Base-by-base conservation (phyloP, 2,888 invertebrate genomes). In the Leptura quadrifasciata region DNA sequence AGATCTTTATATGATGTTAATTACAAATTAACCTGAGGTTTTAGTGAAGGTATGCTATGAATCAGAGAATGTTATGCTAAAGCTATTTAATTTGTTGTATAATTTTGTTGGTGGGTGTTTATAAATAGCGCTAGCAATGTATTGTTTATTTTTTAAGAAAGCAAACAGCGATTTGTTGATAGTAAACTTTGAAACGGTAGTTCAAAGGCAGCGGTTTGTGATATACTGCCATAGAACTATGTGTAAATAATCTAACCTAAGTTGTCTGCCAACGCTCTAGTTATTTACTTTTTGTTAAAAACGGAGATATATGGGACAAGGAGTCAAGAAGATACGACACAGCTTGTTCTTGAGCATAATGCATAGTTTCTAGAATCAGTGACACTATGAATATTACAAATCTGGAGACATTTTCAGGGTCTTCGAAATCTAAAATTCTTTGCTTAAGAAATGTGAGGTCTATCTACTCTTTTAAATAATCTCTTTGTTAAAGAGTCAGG, bases 111-210 rank as follows among this genome's bases (percentile, higher is more conserved):
- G 55, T 67, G 27, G 10, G 21, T 55, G 24, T 17, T n/a, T 52
- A 68, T 55, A 68, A 68, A 68, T 68, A 68, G 39, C 20, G 68
- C 27, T 31, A 15, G n/a, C 68, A 31, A 10, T 15, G 9, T 6
- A 18, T n/a, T 39, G 69, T 69, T 69, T 69, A 21, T 69, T 69
- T 69, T 35, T 58, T 58, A 12, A 58, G 69, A 58, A 69, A 69
- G 60, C 47, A 69, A 58, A 69, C 69, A 39, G n/a, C 6, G 58
- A 31, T 31, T 47, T 69, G 69, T 69, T 58, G 69, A 69, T 39
- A 39, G 68, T 69, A 69, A 69, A 69, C 69, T 55, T 35, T 20
- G n/a, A 69, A 20, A 20, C 21, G 21, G 35, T 20, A 39, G 35
- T 69, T 69, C 58, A 69, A 69, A 69, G 69, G 9, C 20, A 47